phyloP scores from a whole-genome alignment of 2,888 invertebrate genomes.

The Diaphora mendica region DNA sequence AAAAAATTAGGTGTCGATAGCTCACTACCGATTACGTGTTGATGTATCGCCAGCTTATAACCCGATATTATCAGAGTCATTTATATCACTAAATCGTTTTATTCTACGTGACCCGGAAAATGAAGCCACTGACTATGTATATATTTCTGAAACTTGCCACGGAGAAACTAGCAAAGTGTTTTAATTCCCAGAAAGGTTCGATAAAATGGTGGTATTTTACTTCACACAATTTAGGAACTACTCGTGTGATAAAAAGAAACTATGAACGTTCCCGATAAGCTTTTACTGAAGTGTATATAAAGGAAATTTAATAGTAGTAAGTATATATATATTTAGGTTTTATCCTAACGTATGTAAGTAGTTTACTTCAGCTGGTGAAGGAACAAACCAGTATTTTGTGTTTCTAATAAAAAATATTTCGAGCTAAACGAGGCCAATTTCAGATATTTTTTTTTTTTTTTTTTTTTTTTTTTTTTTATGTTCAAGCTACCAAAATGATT shows the following conservation, averaged over 20 bases:
- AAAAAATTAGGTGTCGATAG: conserved; percentile 43
- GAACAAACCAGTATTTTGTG: neutral
- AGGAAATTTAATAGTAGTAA: neutral
- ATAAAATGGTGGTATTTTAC: neutral
- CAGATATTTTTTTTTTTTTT: too few relatives aligned
- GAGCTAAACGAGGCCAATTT: neutral
- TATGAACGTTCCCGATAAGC: neutral
- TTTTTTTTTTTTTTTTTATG: too few relatives aligned
- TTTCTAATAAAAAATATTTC: neutral
- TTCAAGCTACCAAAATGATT: too few relatives aligned
- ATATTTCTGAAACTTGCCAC: conserved; percentile 17
- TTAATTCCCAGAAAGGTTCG: conserved; percentile 2
- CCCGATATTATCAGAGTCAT: conserved; percentile 36
- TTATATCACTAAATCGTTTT: conserved; percentile 47
- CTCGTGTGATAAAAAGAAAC: neutral
- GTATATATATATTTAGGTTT: conserved; percentile 1
- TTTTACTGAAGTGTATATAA: neutral
- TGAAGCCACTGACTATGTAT: conserved; percentile 21
- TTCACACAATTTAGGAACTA: conserved; percentile 4
- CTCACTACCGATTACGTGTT: conserved; percentile 39
- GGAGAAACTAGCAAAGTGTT: conserved; percentile 20
- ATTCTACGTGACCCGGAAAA: conserved; percentile 39
- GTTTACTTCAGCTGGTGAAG: neutral
- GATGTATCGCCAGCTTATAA: conserved; percentile 38
- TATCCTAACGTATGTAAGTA: too few relatives aligned